These are phyloP conservation scores for Eutolmus rufibarbis DNA, from an alignment of 2,888 invertebrate genomes.

Conservation along the genomic window DNA sequence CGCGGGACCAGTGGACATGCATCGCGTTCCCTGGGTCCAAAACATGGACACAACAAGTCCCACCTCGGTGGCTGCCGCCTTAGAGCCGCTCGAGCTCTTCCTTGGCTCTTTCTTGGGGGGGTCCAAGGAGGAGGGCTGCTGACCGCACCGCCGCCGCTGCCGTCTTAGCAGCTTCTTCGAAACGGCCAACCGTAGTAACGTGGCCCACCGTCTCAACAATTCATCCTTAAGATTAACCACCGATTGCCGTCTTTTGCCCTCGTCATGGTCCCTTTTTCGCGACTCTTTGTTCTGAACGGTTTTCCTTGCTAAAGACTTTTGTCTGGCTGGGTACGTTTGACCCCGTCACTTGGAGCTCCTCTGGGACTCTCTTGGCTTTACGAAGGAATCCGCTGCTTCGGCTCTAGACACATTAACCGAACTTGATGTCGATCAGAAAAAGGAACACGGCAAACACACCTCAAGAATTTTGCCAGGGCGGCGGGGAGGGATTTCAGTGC, in stretches of 20 bases:
- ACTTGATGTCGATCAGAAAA: slow-evolving; percentile 22
- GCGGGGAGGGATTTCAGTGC: background rate
- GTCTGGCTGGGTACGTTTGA: slow-evolving; percentile 21
- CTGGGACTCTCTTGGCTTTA: background rate
- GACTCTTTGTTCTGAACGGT: slow-evolving; percentile 2
- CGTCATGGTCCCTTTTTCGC: background rate
- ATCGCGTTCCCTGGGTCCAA: background rate
- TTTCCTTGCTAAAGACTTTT: slow-evolving; percentile 17
- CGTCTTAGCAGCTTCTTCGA: background rate
- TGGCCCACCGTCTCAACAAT: background rate
- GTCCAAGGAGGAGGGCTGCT: background rate
- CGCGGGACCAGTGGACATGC: background rate
- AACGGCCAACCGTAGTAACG: slow-evolving; percentile 10
- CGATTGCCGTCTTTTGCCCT: background rate
- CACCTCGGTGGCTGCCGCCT: background rate
- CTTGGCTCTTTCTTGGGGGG: background rate
- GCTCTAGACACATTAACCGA: slow-evolving; percentile 26
- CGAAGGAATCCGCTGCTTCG: background rate
- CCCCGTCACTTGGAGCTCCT: background rate
- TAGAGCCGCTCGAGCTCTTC: background rate
- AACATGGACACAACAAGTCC: slow-evolving; percentile 23
- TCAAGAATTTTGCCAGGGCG: background rate
- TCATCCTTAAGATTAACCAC: slow-evolving; percentile 14
- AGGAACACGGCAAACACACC: background rate
- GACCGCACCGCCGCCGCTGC: background rate